These are phyloP conservation scores for Zophobas atratus DNA, from an alignment of 1,140 invertebrate species.

Conservation along the genomic window DNA sequence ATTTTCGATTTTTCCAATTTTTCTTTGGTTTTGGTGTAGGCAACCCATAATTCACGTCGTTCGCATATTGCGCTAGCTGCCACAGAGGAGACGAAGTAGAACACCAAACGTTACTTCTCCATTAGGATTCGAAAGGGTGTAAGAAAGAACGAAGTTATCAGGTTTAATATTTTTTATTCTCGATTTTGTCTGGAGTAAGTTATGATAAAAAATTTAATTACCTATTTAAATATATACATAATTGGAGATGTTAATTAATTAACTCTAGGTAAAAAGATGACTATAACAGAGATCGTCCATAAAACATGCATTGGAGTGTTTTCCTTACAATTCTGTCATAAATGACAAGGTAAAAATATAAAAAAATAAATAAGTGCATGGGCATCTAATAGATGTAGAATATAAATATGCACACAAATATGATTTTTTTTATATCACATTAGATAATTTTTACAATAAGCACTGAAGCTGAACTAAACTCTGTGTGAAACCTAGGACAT, in stretches of 20 bases:
- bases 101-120: too few species aligned
- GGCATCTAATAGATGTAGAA: conserved; percentile 34
- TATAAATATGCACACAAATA: conserved; percentile 34
- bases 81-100: too few species aligned
- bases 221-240: conserved; percentile 36
- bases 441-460: conserved; percentile 39
- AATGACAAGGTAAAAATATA: conserved; percentile 51
- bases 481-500: conserved; percentile 4
- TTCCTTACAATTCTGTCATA: conserved; percentile 57
- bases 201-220: conserved; percentile 40
- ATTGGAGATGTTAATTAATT: conserved; percentile 25
- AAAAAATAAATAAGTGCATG: conserved; percentile 46
- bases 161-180: conserved; percentile 39
- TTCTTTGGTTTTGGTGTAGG: too few species aligned
- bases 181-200: conserved; percentile 37
- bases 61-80: too few species aligned
- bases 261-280: conserved; percentile 40
- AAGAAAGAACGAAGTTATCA: too few species aligned
- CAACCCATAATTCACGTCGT: too few species aligned
- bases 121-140: too few species aligned
- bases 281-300: conserved; percentile 41
- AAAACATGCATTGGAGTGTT: conserved; percentile 59
- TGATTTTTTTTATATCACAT: conserved; percentile 32
- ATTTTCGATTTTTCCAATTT: too few species aligned
- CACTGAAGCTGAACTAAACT: conserved; percentile 9